Evolutionary conservation across 2,888 invertebrate genomes (phyloP).

Genomic region (Eupithecia subumbrata): DNA sequence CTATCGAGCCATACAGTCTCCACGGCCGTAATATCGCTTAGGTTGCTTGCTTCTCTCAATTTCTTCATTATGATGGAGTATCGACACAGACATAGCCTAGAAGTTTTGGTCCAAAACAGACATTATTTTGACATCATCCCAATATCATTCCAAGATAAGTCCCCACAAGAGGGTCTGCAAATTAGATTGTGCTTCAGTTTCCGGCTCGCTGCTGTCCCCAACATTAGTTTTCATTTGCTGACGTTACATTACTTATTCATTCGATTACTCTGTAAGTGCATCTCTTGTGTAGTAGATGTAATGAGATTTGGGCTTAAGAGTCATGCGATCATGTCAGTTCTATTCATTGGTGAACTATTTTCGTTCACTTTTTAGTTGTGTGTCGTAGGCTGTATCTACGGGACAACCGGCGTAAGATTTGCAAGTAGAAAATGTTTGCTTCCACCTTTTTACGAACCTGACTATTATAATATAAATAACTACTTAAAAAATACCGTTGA

Average conservation of each 20-base stretch:
- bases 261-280: conserved; percentile 49
- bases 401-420: not conserved
- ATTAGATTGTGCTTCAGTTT: conserved; percentile 73
- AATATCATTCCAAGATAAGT: not conserved
- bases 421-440: not conserved
- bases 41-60: not conserved
- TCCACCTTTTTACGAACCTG: not conserved
- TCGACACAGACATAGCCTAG: not conserved
- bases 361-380: not conserved
- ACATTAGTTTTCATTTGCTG: conserved; percentile 79
- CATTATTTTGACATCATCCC: conserved; percentile 13
- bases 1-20: too few relatives aligned
- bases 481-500: not conserved
- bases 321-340: conserved; percentile 1
- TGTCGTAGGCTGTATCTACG: not conserved
- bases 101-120: conserved; percentile 8
- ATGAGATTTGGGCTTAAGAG: conserved; percentile 21
- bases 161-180: conserved; percentile 55
- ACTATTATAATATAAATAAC: not conserved
- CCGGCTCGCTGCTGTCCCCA: conserved; percentile 59
- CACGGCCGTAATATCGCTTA: too few relatives aligned
- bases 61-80: not conserved
- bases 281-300: conserved; percentile 24
- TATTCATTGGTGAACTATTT: not conserved
- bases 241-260: conserved; percentile 62